These are phyloP conservation scores for Lacerta viridis DNA, from an alignment of 2,797 vertebrate species.

Conservation along the genomic window DNA sequence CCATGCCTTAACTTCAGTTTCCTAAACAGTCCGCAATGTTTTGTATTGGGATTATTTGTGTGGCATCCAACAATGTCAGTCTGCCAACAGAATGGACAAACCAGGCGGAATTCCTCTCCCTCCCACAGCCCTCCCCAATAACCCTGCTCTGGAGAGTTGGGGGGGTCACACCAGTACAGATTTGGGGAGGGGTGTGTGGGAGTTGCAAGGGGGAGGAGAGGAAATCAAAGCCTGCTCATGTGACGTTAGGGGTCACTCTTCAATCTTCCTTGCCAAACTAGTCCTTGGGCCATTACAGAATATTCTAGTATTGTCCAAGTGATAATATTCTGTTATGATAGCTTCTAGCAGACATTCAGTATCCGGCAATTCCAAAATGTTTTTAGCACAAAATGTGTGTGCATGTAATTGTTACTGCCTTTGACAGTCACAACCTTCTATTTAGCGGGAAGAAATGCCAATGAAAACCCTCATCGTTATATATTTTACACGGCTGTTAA, in stretches of 20 bases:
- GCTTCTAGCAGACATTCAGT: background rate
- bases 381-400: background rate
- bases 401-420: background rate
- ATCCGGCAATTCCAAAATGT: background rate
- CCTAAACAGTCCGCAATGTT: too few species aligned
- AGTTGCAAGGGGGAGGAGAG: too few species aligned
- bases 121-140: too few species aligned
- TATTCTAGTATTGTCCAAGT: background rate
- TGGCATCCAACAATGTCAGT: too few species aligned
- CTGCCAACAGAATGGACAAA: too few species aligned
- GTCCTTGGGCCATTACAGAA: background rate
- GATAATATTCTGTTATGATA: background rate
- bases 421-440: background rate
- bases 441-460: too few species aligned
- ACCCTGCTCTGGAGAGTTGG: too few species aligned
- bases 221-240: background rate
- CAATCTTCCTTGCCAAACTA: background rate
- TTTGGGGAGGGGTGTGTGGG: too few species aligned
- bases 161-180: too few species aligned
- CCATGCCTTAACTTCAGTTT: background rate
- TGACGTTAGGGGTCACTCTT: background rate
- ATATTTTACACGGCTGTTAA: too few species aligned
- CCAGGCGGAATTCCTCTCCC: too few species aligned
- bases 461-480: too few species aligned
- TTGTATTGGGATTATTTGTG: background rate